Evolutionary conservation across 37 sponge, comb jelly and placozoan species (phyloP).

Genomic region (Chondrosia reniformis): DNA sequence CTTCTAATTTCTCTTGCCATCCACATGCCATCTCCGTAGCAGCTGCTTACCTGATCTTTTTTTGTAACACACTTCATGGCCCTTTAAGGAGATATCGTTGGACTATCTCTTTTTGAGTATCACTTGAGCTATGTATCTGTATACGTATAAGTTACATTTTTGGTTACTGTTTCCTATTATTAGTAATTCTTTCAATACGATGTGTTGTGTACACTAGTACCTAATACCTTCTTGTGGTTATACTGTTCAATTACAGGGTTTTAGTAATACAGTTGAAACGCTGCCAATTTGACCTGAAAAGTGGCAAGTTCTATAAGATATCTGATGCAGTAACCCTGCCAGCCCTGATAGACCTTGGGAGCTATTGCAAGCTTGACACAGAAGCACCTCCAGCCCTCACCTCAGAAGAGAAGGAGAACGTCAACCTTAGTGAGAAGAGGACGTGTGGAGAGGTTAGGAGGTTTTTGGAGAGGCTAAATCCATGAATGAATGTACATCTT

Average conservation of each 20-base stretch:
- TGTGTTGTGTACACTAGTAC: background rate
- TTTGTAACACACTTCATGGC: no score
- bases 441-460: constrained; percentile 17
- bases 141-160: no score
- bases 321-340: constrained; percentile 6
- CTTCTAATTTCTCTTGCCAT: no score
- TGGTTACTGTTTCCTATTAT: no score
- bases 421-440: background rate
- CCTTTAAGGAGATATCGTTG: no score
- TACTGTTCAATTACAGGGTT: constrained; percentile 10
- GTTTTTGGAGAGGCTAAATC: background rate
- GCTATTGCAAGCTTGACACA: background rate
- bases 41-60: no score
- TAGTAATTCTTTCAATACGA: no score
- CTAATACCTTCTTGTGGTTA: background rate
- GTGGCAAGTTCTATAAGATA: background rate
- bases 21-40: no score
- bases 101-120: no score
- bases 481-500: no score
- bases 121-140: no score
- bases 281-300: constrained; percentile 13
- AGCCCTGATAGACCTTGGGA: constrained; percentile 1
- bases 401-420: constrained; percentile 3
- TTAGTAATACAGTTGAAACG: constrained; percentile 60
- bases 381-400: background rate